Evolutionary conservation across 2,797 vertebrate species (phyloP).

Genomic region (Melanotaenia parkinsoni): DNA sequence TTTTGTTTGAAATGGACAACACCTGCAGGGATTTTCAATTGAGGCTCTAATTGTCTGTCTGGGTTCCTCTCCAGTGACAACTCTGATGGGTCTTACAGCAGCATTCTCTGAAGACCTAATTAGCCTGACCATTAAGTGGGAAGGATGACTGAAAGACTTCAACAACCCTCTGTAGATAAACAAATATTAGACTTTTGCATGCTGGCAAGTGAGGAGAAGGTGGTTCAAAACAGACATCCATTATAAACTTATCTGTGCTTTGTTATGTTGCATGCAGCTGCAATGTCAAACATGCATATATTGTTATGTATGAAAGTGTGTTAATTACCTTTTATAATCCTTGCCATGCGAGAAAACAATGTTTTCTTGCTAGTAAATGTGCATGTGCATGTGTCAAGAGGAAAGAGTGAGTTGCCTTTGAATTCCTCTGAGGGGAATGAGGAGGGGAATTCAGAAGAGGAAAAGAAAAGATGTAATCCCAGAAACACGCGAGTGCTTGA

Average conservation of each 20-base stretch:
- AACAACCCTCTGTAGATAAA: conserved; percentile 26
- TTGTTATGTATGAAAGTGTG: conserved; percentile 26
- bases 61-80: conserved; percentile 61
- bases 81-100: conserved; percentile 60
- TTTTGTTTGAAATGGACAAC: conserved; percentile 60
- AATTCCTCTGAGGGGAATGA: conserved; percentile 55
- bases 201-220: background rate
- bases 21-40: conserved; percentile 49
- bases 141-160: conserved; percentile 41
- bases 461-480: conserved; percentile 76
- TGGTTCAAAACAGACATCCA: background rate
- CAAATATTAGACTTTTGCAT: conserved; percentile 33
- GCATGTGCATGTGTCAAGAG: conserved; percentile 21
- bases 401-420: conserved; percentile 19
- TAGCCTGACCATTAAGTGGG: conserved; percentile 66
- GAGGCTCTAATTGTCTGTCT: conserved; percentile 61
- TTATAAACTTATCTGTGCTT: conserved; percentile 1
- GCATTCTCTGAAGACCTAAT: conserved; percentile 71
- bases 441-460: conserved; percentile 59
- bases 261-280: background rate
- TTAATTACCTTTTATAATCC: conserved; percentile 31
- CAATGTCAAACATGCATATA: background rate
- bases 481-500: conserved; percentile 72
- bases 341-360: conserved; percentile 4
- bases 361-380: conserved; percentile 16